phyloP scores from a whole-genome alignment of 2,888 invertebrate species.

The Hylaea fasciaria region DNA sequence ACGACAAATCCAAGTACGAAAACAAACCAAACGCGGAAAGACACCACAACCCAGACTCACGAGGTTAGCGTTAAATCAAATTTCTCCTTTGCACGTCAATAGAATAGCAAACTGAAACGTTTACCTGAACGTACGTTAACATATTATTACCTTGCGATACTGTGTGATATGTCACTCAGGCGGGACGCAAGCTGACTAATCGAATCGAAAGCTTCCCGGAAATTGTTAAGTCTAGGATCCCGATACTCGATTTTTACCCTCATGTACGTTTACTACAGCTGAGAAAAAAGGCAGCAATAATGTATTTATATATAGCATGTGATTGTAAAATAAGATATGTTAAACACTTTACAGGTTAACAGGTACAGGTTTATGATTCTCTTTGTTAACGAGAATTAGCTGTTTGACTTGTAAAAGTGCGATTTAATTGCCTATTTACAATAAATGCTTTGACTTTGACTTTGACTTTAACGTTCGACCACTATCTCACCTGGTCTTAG shows the following conservation, averaged over 20 bases:
- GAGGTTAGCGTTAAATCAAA: conserved; percentile 16
- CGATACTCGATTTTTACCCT: not conserved
- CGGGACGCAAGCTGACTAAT: conserved; percentile 46
- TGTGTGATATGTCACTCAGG: conserved; percentile 35
- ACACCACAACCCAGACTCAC: conserved; percentile 10
- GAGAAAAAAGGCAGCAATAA: too few species aligned
- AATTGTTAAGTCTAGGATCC: conserved; percentile 22
- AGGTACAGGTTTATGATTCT: too few species aligned
- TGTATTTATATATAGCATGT: too few species aligned
- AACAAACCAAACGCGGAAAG: conserved; percentile 13
- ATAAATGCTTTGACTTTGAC: too few species aligned
- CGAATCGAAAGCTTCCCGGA: conserved; percentile 40
- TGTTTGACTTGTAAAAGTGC: too few species aligned
- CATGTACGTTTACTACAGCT: too few species aligned
- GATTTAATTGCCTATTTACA: too few species aligned
- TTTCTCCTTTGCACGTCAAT: conserved; percentile 18
- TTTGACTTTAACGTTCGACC: too few species aligned
- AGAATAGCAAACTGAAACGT: conserved; percentile 12
- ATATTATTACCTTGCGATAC: conserved; percentile 35
- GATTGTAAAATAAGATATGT: too few species aligned
- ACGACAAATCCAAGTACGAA: conserved; percentile 3
- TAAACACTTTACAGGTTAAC: too few species aligned
- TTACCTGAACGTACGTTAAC: conserved; percentile 24
- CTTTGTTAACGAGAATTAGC: too few species aligned
- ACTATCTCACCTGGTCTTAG: too few species aligned